phyloP scores from a whole-genome alignment of 2,888 invertebrate species.

The Steinernema carpocapsae region DNA sequence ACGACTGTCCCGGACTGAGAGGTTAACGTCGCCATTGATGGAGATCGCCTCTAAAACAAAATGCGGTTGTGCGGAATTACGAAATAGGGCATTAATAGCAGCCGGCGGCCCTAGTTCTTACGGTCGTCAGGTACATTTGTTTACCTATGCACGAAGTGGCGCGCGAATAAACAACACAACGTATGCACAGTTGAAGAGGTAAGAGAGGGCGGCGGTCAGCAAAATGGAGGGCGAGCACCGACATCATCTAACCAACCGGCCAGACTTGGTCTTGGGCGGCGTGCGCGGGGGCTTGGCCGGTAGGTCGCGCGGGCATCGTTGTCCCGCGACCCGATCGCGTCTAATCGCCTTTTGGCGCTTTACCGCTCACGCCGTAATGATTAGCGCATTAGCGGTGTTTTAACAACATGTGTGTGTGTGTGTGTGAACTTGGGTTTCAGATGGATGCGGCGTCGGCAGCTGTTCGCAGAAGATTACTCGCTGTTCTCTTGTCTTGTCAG shows the following conservation, averaged over 20 bases:
- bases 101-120: background rate
- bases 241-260: conserved; percentile 3
- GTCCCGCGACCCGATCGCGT: conserved; percentile 15
- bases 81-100: no score
- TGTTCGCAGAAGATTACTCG: no score
- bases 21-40: conserved; percentile 10
- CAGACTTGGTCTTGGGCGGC: conserved; percentile 19
- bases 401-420: conserved; percentile 12
- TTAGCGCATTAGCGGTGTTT: conserved; percentile 32
- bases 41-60: conserved; percentile 9
- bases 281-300: conserved; percentile 6
- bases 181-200: conserved; percentile 33
- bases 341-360: conserved; percentile 22
- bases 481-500: no score
- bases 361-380: background rate
- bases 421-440: background rate
- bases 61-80: no score
- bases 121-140: conserved; percentile 10
- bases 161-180: conserved; percentile 25
- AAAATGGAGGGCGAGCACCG: conserved; percentile 14
- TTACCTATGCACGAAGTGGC: conserved; percentile 20
- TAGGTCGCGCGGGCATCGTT: conserved; percentile 1
- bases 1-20: background rate
- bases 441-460: no score
- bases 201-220: conserved; percentile 34